Evolutionary conservation across 2,888 invertebrate genomes (phyloP).

Genomic region (Drosophila barbarae): DNA sequence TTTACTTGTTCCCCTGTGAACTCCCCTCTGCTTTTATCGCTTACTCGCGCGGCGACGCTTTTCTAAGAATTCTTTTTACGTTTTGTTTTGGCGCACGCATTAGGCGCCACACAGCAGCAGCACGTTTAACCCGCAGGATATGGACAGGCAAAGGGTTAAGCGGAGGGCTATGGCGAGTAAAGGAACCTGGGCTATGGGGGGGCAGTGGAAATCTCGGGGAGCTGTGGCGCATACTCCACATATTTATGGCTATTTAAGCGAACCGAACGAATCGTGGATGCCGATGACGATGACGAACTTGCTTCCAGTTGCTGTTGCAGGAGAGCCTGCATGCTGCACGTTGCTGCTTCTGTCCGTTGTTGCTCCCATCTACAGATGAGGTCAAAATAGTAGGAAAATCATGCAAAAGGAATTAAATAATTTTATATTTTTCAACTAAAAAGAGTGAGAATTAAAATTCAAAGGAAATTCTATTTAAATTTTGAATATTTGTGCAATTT

Average conservation of each 20-base stretch:
- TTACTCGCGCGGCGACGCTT: slow-evolving; percentile 61
- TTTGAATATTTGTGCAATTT: no score
- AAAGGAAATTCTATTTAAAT: background rate
- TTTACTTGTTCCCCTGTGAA: background rate
- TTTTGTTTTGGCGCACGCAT: slow-evolving; percentile 74
- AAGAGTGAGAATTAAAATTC: background rate
- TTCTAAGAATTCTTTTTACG: slow-evolving; percentile 72
- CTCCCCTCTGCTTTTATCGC: slow-evolving; percentile 14
- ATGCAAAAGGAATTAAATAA: background rate
- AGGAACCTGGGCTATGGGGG: background rate
- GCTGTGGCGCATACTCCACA: slow-evolving; percentile 66
- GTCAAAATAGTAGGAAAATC: background rate
- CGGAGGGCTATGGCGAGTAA: background rate
- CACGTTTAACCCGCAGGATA: slow-evolving; percentile 71
- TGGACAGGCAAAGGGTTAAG: slow-evolving; percentile 32
- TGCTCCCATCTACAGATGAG: slow-evolving; percentile 3
- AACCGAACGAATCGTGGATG: slow-evolving; percentile 56
- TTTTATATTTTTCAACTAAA: background rate
- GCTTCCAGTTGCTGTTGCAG: slow-evolving; percentile 13
- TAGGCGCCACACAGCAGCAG: slow-evolving; percentile 68
- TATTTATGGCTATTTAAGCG: slow-evolving; percentile 73
- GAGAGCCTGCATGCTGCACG: slow-evolving; percentile 11
- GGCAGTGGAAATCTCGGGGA: slow-evolving; percentile 27
- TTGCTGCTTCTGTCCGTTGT: slow-evolving; percentile 10
- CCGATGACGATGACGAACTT: slow-evolving; percentile 42